phyloP scores from a whole-genome alignment of 2,113 vertebrate species.

The Dinomys branickii region DNA sequence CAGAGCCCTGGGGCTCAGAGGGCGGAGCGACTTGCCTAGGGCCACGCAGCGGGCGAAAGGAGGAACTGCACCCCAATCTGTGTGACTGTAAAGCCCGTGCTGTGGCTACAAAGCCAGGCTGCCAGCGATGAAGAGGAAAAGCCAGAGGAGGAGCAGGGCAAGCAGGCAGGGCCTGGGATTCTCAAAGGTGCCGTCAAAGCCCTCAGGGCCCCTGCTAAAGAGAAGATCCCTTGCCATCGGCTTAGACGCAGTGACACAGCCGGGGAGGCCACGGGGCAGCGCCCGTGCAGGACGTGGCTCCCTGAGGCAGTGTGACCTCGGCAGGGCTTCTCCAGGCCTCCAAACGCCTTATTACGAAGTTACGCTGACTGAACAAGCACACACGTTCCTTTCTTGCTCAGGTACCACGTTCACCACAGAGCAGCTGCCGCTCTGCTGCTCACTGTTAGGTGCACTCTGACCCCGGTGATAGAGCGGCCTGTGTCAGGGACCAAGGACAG shows the following conservation, averaged over 20 bases:
- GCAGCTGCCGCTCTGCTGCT: not conserved
- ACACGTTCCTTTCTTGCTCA: not conserved
- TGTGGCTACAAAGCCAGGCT: not conserved
- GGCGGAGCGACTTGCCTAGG: not conserved
- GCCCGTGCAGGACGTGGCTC: accelerated
- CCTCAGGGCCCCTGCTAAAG: not conserved
- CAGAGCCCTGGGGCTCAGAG: not conserved
- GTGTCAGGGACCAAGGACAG: not conserved
- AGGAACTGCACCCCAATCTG: not conserved
- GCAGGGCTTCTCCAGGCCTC: not conserved
- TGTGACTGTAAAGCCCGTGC: not conserved
- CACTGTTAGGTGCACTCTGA: not conserved
- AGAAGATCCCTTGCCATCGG: not conserved
- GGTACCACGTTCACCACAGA: not conserved
- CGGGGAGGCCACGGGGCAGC: not conserved
- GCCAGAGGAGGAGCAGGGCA: not conserved
- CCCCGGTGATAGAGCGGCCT: not conserved
- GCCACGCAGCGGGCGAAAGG: not conserved
- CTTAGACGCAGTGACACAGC: not conserved
- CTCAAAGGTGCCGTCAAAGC: not conserved
- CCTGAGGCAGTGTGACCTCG: not conserved
- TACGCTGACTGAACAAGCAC: not conserved
- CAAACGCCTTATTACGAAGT: not conserved
- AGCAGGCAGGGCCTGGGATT: not conserved
- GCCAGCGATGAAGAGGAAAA: not conserved